Evolutionary conservation across 2,888 invertebrate species (phyloP).

Genomic region (Tipula lateralis): DNA sequence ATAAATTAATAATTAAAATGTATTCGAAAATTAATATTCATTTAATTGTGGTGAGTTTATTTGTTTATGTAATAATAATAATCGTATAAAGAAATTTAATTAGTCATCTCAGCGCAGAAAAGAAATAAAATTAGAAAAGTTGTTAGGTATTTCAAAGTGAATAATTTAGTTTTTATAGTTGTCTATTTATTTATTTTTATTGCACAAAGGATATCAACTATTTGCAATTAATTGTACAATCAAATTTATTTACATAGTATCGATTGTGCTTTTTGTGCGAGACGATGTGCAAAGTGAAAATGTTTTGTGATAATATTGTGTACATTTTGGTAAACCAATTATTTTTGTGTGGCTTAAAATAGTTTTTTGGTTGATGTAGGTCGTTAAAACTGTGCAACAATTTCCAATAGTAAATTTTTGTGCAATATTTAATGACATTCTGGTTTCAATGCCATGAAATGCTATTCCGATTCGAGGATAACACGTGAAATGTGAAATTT

Average conservation of each 20-base stretch:
- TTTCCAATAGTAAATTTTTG: neutral
- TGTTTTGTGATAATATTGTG: neutral
- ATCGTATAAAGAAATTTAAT: neutral
- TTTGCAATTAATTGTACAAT: neutral
- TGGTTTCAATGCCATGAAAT: neutral
- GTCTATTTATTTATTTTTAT: neutral
- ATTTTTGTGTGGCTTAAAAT: too few relatives aligned
- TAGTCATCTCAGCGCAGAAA: neutral
- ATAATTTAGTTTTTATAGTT: conserved; percentile 13
- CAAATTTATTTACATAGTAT: neutral
- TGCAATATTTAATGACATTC: neutral
- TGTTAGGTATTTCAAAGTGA: conserved; percentile 19
- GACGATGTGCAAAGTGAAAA: neutral
- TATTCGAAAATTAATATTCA: conserved; percentile 11
- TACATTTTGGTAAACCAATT: neutral
- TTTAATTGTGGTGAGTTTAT: conserved; percentile 11
- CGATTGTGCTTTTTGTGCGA: neutral
- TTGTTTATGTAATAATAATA: neutral
- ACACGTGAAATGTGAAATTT: neutral
- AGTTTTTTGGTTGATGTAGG: neutral
- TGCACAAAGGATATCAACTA: neutral
- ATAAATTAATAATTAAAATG: neutral
- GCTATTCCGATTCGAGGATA: neutral
- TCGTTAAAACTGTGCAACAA: neutral
- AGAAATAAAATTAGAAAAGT: neutral